Conservation (phyloP, 2,888 invertebrate genomes). For the Drosophila sordidula region DNA sequence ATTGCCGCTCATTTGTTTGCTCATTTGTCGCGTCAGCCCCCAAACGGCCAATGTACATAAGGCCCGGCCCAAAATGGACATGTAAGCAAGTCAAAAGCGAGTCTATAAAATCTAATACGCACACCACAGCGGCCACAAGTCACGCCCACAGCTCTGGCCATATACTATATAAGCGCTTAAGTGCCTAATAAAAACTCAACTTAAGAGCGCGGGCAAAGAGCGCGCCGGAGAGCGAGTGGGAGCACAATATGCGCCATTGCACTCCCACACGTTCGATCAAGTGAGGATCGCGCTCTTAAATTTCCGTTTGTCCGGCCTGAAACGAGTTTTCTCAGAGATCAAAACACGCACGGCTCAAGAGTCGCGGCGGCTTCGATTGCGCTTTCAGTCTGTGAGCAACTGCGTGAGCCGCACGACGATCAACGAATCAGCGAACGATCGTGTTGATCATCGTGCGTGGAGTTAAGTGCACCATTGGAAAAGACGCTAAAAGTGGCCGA, state of each 20-base stretch:
- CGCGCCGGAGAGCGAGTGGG: background rate
- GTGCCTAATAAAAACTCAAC: slow-evolving; percentile 46
- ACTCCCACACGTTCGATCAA: slow-evolving; percentile 14
- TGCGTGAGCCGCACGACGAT: slow-evolving; percentile 73
- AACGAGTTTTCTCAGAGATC: slow-evolving; percentile 42
- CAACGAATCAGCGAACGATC: slow-evolving; percentile 56
- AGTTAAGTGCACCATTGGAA: slow-evolving; percentile 35
- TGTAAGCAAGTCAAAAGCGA: slow-evolving; percentile 58
- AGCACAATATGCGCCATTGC: slow-evolving; percentile 14
- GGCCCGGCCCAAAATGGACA: slow-evolving; percentile 71
- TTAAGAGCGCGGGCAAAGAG: slow-evolving; percentile 63
- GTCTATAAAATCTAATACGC: slow-evolving; percentile 79
- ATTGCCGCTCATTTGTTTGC: slow-evolving; percentile 71
- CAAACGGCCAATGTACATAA: slow-evolving; percentile 66
- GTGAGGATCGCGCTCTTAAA: slow-evolving; percentile 31
- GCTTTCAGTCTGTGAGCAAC: slow-evolving; percentile 72
- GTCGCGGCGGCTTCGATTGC: slow-evolving; percentile 34
- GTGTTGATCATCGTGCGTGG: slow-evolving; percentile 35
- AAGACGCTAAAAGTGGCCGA: slow-evolving; percentile 25
- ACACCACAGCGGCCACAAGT: slow-evolving; percentile 55
- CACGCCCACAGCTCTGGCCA: slow-evolving; percentile 65
- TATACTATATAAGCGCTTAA: slow-evolving; percentile 33
- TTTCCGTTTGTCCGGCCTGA: background rate
- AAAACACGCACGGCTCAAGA: slow-evolving; percentile 47
- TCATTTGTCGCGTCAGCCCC: slow-evolving; percentile 59